Evolutionary conservation across 2,888 invertebrate genomes (phyloP), one percentile per base, ranked within the genome.

Genomic region (Subacronicta megacephala): DNA sequence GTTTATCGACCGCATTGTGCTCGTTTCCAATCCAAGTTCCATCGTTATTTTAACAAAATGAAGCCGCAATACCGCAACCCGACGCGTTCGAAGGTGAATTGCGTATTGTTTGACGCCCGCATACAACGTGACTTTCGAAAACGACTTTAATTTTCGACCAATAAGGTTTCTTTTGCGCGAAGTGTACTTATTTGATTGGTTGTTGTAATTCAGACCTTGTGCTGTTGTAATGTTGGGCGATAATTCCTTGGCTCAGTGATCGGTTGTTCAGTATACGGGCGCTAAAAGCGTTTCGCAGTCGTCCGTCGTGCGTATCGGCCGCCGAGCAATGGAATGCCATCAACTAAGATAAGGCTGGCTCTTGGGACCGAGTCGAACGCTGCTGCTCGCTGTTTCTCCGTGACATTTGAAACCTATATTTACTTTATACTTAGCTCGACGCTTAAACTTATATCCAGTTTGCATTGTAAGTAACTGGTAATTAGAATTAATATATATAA

Each of bases 251-350:
- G 72, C 59, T 35, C 17, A 29, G 35, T 51, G 26, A 31, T 54
- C 37, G 46, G 68, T 77, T 74, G 79, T 85, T 78, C 81, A 80
- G 81, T 85, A 88, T 87, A 89, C 87, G 90, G 89, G 88, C 89
- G 88, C 89, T 93, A 93, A 93, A 93, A 93, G 93, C 93, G 90
- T 93, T 93, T 93, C 90, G 92, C 92, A 93, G 93, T 92, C 90
- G 89, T 84, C 87, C 87, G 90, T 89, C 90, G 91, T 92, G 90
- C 91, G 92, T 93, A 92, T 92, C 93, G 90, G 86, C 85, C 85
- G 85, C 79, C 88, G 87, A 84, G 89, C 90, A 83, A 72, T 85
- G 92, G 93, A 93, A 94, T 94, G 93, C 91, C 91, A 91, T 92
- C 92, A 88, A 88, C 89, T 81, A 88, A 92, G 93, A 94, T 93